These are phyloP conservation scores for Scaptomyza parva DNA, from an alignment of 2,888 invertebrate genomes.

Conservation along the genomic window DNA sequence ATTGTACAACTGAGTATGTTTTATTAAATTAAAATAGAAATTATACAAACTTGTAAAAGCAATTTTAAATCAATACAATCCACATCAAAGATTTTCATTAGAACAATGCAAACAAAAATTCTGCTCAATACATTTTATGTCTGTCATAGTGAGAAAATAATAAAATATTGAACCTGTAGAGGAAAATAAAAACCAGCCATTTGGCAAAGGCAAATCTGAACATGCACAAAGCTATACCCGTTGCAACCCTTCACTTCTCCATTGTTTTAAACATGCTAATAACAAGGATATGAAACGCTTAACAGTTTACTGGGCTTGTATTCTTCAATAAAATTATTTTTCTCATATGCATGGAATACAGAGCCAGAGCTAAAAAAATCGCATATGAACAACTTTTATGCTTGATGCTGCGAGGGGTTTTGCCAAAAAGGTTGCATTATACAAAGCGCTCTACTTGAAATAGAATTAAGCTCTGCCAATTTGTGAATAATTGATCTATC, in stretches of 20 bases:
- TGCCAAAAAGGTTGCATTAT: slow-evolving; percentile 34
- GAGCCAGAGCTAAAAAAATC: too few relatives aligned
- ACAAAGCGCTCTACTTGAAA: slow-evolving; percentile 28
- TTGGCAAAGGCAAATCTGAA: not conserved
- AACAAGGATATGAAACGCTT: slow-evolving; percentile 51
- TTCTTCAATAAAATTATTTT: slow-evolving; percentile 61
- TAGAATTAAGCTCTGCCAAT: slow-evolving; percentile 35
- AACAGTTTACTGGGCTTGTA: slow-evolving; percentile 51
- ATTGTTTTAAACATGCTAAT: not conserved
- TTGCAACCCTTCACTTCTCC: not conserved
- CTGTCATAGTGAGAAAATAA: slow-evolving; percentile 22
- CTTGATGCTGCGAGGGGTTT: slow-evolving; percentile 34
- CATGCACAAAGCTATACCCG: slow-evolving; percentile 12
- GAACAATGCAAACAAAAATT: not conserved
- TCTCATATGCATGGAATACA: slow-evolving; percentile 6
- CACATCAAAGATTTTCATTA: slow-evolving; percentile 9
- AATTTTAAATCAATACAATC: not conserved
- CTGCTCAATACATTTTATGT: slow-evolving; percentile 18
- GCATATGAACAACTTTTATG: slow-evolving; percentile 27
- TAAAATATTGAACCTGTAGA: slow-evolving; percentile 29
- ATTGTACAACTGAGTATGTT: not conserved
- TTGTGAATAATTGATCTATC: slow-evolving; percentile 33
- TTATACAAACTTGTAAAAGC: not conserved
- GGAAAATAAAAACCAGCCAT: not conserved
- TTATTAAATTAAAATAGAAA: slow-evolving; percentile 3